These are phyloP conservation scores for Abscondita cerata DNA, from an alignment of 2,888 invertebrate genomes.

Conservation along the genomic window DNA sequence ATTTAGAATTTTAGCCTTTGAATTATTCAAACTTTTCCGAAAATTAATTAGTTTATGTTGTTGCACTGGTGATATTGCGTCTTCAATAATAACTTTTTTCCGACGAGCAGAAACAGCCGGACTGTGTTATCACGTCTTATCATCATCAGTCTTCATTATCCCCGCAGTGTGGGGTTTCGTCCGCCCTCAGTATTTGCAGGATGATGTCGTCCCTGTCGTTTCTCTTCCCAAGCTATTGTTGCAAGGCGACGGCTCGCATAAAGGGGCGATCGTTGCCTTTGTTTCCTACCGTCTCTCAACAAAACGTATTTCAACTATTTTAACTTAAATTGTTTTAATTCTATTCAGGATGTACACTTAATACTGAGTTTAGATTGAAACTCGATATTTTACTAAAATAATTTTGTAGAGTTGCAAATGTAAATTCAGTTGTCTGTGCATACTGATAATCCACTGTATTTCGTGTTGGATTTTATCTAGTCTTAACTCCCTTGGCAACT, in stretches of 20 bases:
- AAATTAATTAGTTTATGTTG: conserved; percentile 4
- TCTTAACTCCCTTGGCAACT: conserved; percentile 40
- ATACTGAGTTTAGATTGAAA: conserved; percentile 39
- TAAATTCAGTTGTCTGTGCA: conserved; percentile 35
- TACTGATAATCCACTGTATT: conserved; percentile 39
- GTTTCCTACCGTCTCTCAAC: conserved; percentile 42
- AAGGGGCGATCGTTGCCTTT: conserved; percentile 49
- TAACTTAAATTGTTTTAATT: conserved; percentile 47
- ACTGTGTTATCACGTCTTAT: conserved; percentile 51
- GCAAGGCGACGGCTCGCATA: conserved; percentile 46
- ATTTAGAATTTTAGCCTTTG: conserved; percentile 17
- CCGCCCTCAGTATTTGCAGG: conserved; percentile 49
- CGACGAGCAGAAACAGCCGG: conserved; percentile 25
- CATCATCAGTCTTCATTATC: conserved; percentile 58
- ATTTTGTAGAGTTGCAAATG: conserved; percentile 30
- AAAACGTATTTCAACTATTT: conserved; percentile 52
- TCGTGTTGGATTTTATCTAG: conserved; percentile 39
- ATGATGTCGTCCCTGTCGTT: conserved; percentile 48
- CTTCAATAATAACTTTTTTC: conserved; percentile 18
- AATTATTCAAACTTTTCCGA: conserved; percentile 13
- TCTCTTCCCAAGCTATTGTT: conserved; percentile 42
- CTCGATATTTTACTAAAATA: conserved; percentile 31
- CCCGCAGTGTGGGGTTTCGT: conserved; percentile 51
- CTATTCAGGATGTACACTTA: conserved; percentile 29
- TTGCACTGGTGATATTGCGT: conserved; percentile 15